phyloP scores from a whole-genome alignment of 2,888 invertebrate genomes.

The Caenorhabditis sinica region DNA sequence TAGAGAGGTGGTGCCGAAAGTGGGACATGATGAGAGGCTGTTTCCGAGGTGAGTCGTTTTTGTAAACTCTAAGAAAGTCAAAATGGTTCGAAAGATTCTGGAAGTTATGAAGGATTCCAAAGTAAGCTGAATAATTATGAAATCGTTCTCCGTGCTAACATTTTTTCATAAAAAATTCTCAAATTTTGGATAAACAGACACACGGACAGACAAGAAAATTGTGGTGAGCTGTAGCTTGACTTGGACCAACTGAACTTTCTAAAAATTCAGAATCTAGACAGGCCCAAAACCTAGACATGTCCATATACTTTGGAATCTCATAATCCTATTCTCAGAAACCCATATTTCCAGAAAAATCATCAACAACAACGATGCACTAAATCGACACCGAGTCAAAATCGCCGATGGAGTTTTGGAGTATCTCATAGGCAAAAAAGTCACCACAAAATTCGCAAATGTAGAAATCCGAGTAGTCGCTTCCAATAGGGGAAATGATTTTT shows the following conservation, averaged over 20 bases:
- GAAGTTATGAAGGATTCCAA: too few relatives aligned
- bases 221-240: too few relatives aligned
- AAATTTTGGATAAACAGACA: too few relatives aligned
- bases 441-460: conserved; percentile 9
- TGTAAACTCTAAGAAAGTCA: neutral
- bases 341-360: conserved; percentile 13
- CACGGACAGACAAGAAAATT: too few relatives aligned
- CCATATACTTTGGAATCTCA: too few relatives aligned
- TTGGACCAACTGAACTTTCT: too few relatives aligned
- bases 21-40: conserved; percentile 44
- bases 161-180: too few relatives aligned
- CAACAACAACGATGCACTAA: conserved; percentile 18
- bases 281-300: too few relatives aligned
- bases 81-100: neutral
- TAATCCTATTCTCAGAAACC: too few relatives aligned
- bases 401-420: conserved; percentile 26
- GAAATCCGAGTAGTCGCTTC: conserved; percentile 68
- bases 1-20: neutral
- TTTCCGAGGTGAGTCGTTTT: conserved; percentile 53
- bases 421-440: neutral
- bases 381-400: conserved; percentile 22
- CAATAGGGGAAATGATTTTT: conserved; percentile 54
- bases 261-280: too few relatives aligned
- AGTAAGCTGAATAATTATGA: too few relatives aligned
- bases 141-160: too few relatives aligned